Conservation (phyloP, 1,140 invertebrate genomes). For the Pseudobourletiella spinata region DNA sequence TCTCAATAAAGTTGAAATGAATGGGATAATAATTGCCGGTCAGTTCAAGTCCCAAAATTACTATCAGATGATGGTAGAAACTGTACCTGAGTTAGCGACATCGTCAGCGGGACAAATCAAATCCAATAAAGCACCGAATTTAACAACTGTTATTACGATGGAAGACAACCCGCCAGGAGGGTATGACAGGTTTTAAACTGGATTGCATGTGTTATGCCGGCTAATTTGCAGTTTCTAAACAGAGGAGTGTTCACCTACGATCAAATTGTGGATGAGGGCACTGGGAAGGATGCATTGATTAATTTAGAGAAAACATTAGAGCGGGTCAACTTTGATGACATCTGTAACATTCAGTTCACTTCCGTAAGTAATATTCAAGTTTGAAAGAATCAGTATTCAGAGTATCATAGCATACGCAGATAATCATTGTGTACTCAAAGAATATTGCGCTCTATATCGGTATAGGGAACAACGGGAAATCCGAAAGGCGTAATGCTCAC, state of each 20-base stretch:
- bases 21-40: constrained; percentile 59
- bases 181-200: constrained; percentile 5
- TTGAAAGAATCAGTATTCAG: background rate
- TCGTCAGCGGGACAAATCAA: constrained; percentile 20
- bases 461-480: constrained; percentile 62
- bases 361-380: constrained; percentile 10
- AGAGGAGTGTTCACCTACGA: constrained; percentile 22
- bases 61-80: constrained; percentile 52
- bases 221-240: constrained; percentile 1
- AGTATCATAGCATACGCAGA: background rate
- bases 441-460: too few species aligned
- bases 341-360: constrained; percentile 36
- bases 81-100: constrained; percentile 37
- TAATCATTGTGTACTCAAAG: background rate
- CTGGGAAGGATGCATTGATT: background rate
- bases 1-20: constrained; percentile 65
- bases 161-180: background rate
- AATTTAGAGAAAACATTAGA: background rate
- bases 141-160: constrained; percentile 28
- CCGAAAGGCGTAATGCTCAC: constrained; percentile 80
- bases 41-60: constrained; percentile 61
- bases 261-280: constrained; percentile 16
- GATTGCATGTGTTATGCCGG: background rate
- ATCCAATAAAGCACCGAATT: constrained; percentile 1
- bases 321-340: constrained; percentile 28